Evolutionary conservation across 1,140 invertebrate genomes (phyloP), one percentile per base, ranked within the genome.

Genomic region (Conus betulinus): DNA sequence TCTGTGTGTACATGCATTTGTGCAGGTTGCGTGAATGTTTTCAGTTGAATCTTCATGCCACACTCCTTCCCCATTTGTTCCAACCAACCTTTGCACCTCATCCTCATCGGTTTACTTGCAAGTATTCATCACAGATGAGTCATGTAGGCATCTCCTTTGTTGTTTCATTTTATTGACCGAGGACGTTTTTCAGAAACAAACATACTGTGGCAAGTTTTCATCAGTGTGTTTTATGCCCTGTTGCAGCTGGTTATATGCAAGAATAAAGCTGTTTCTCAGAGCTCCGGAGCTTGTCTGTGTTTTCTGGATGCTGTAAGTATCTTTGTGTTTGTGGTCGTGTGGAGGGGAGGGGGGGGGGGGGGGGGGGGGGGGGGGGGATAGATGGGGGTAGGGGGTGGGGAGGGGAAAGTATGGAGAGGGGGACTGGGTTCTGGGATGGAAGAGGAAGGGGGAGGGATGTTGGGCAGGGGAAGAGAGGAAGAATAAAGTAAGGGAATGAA

Each of bases 261-360:
- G 95, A 98, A 98, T 95, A 95, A 93, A 92, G 97, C 97, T 81
- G 95, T 97, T 39, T 92, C 94, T 89, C 94, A 96, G 88, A 97
- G 97, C 91, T 93, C 83, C 84, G 97, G 97, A 13, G 90, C 95
- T 89, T 98, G 96, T 95, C 94, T 98, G n/a, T 98, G 97, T 94
- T 98, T 98, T 95, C 96, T 97, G 95, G 97, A 98, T 96, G 96
- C 97, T 91, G 97, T 97, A 94, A 96, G 95, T 95, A 52, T 25
- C n/a, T 71, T 6, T 25, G 6, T 52, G 25, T 27, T 23, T 86
- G 3, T 52, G 23, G 15, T 53, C 76, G 39, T 25, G 7, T n/a
- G n/a, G n/a, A n/a, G n/a, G n/a, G n/a, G n/a, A n/a, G n/a, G n/a
- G n/a, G n/a, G n/a, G 3, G 39, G 39, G 39, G 3, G 39, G 39